Evolutionary conservation across 2,113 vertebrate species (phyloP), one percentile per base, ranked within the genome.

Genomic region (Plecturocebus donacophilus): DNA sequence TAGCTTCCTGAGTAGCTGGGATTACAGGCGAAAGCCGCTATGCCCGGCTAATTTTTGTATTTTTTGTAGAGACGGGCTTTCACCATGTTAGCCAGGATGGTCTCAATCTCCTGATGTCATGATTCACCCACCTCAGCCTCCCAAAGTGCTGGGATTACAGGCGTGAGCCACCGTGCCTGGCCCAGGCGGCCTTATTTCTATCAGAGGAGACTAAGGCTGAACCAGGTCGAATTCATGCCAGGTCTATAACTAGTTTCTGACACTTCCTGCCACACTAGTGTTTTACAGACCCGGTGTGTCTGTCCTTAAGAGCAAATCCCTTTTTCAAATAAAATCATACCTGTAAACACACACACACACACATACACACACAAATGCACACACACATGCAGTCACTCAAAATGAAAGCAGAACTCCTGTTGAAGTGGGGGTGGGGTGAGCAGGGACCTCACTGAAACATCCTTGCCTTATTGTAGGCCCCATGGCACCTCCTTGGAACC

Each of bases 281-380:
- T 87, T 56, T 73, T 85, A 14, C 35, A 81, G 64, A 61, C 35
- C 27, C 8, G 27, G 3, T 10, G 38, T 45, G 61, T 16, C 10
- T 6, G 30, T 87, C 75, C 81, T 92, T 90, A 56, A n/a, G n/a
- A 64, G 54, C 40, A 84, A 93, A 75, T 23, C n/a, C 56, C n/a
- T 82, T 66, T 61, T 75, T 30, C 10, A 83, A 76, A 32, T 40
- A 45, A 87, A 61, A 70, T 14, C 5, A 3, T 49, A 70, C 10
- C 76, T 64, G 20, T 47, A 45, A 77, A 70, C n/a, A 68, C 49
- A 75, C 61, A n/a, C 68, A 71, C 27, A 61, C 58, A 61, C 11
- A 56, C 54, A 21, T 2, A 9, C 56, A 58, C 56, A 52, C 52
- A 42, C 66, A 68, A n/a, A n/a, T n/a, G n/a, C 21, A 56, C 56